Evolutionary conservation across 2,888 invertebrate genomes (phyloP), one percentile per base, ranked within the genome.

Genomic region (Sipha maydis): DNA sequence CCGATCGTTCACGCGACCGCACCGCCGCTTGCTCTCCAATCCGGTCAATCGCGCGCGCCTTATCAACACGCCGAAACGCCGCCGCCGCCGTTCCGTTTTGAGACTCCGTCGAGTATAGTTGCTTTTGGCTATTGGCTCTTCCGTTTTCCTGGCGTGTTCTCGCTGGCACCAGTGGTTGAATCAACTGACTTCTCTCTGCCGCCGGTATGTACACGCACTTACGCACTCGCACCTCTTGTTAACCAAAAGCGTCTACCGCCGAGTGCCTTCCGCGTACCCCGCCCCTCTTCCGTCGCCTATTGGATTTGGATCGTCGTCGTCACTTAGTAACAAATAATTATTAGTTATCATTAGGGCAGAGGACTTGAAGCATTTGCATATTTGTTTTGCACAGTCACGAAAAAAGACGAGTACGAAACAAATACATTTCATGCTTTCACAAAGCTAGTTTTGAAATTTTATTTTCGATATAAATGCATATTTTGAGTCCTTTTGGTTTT

Each of bases 1-100:
- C 7, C 61, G 61, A 21, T 25, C 61, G 9, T 11, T 8, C 69
- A 3, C 75, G 41, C 38, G 4, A 5, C 28, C 48, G n/a, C 76
- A 41, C 41, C 41, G 11, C 2, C 48, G 48, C 28, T n/a, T 48
- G n/a, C 54, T 28, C 54, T 28, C 54, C 21, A 17, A 3, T 77
- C 28, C 48, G 76, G 76, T 77, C 48, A 77, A 77, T 48, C 48
- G 76, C 38, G 61, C n/a, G 41, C 54, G 77, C 54, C 76, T 77
- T 54, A 54, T 54, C 77, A 54, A 19, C 77, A 54, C 77, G 54
- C 77, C 77, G 77, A 38, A n/a, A 21, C 75, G 75, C 41, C 75
- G 75, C 41, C 38, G 75, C 25, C 25, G 75, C 28, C 69, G 69
- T 61, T 61, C 5, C 19, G 61, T 61, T 61, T 56, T 56, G 19